A percentile compares a stretch with the other conserved stretches of the same genome.
phyloP scores from a whole-genome alignment of 2,797 vertebrate genomes.

The Threskiornis aethiopicus region DNA sequence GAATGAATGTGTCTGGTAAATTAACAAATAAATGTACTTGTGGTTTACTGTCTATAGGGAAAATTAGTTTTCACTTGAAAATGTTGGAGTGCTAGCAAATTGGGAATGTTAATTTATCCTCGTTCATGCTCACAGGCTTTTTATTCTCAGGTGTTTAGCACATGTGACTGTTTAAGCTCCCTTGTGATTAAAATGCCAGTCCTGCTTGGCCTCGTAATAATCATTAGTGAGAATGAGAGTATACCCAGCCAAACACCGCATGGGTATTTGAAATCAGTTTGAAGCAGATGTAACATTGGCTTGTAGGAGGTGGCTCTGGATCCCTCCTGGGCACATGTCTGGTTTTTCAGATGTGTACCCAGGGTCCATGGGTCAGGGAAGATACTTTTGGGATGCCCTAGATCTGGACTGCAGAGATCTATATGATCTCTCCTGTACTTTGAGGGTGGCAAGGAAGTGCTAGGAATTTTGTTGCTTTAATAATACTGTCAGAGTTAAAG shows the following conservation, averaged over 20 bases:
- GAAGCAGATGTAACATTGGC: background rate
- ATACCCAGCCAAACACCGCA: rapidly evolving
- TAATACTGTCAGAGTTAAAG: background rate
- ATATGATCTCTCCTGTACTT: background rate
- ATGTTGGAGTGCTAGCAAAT: background rate
- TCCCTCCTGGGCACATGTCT: background rate
- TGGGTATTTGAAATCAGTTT: background rate
- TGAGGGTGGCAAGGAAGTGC: background rate
- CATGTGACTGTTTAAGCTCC: background rate
- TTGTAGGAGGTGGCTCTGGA: background rate
- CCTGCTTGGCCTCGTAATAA: background rate
- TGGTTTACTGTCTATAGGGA: background rate
- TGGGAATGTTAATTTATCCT: conserved; percentile 13
- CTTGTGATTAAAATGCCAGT: background rate
- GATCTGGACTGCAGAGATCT: background rate
- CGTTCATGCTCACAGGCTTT: background rate
- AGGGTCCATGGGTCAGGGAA: background rate
- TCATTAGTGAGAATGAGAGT: background rate
- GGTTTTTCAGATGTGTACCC: background rate
- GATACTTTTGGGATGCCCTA: background rate
- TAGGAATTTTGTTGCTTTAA: background rate
- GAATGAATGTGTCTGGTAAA: conserved; percentile 2
- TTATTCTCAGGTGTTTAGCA: conserved; percentile 22
- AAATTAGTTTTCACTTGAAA: conserved; percentile 36
- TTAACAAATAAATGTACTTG: conserved; percentile 10